A percentile compares a stretch with the other conserved stretches of the same genome.
These are phyloP conservation scores for Monochamus alternatus DNA, from an alignment of 2,888 invertebrate species.

Conservation along the genomic window DNA sequence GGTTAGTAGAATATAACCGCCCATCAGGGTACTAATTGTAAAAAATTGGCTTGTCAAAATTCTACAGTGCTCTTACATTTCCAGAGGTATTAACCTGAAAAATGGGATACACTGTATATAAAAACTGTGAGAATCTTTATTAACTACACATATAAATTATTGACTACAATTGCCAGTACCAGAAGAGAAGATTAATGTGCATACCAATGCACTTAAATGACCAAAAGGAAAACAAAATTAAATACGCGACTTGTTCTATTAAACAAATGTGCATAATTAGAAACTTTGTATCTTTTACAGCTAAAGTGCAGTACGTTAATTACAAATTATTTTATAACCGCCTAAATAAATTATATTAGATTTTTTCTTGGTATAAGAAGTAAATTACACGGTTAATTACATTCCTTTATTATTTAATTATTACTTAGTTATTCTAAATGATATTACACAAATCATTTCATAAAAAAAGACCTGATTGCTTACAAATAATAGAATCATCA, in stretches of 20 bases:
- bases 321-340: neutral
- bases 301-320: neutral
- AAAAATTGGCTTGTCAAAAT: too few species aligned
- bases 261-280: neutral
- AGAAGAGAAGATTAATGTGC: too few species aligned
- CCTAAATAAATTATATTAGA: neutral
- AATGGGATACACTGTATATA: too few species aligned
- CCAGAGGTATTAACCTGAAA: too few species aligned
- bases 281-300: neutral
- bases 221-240: neutral
- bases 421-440: neutral
- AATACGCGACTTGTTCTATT: neutral
- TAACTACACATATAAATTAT: too few species aligned
- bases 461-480: neutral
- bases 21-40: too few species aligned
- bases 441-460: neutral
- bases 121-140: too few species aligned
- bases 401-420: neutral
- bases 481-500: neutral
- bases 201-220: too few species aligned
- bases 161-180: too few species aligned
- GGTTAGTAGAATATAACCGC: too few species aligned
- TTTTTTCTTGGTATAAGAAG: neutral
- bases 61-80: too few species aligned
- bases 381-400: neutral